phyloP scores from a whole-genome alignment of 1,140 invertebrate species.

The Formica exsecta region DNA sequence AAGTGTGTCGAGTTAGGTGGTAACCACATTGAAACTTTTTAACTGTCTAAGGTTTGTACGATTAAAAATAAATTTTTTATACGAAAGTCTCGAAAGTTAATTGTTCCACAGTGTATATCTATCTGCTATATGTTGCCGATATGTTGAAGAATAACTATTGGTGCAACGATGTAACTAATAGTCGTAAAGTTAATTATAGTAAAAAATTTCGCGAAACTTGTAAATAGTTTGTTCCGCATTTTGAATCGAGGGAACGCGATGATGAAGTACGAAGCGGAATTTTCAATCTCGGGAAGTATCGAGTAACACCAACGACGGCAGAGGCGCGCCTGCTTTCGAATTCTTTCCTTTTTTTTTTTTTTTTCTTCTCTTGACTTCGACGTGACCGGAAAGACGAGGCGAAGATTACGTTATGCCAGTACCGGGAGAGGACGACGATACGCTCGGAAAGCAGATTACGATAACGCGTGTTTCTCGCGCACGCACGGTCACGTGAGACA shows the following conservation, averaged over 20 bases:
- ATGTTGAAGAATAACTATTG: background rate
- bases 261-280: constrained; percentile 33
- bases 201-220: background rate
- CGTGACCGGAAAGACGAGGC: constrained; percentile 66
- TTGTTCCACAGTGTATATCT: no score
- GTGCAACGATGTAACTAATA: background rate
- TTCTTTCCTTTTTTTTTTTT: constrained; percentile 24
- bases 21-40: no score
- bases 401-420: constrained; percentile 59
- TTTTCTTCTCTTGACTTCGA: constrained; percentile 9
- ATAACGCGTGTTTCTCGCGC: constrained; percentile 58
- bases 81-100: no score
- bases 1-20: no score
- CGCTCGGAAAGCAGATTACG: constrained; percentile 71
- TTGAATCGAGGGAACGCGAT: background rate
- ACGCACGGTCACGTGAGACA: constrained; percentile 10
- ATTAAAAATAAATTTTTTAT: no score
- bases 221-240: background rate
- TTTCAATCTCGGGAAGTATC: constrained; percentile 51
- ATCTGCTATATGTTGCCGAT: no score
- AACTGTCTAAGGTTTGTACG: no score
- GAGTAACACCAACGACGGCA: background rate
- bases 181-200: background rate
- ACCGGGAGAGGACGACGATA: constrained; percentile 53
- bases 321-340: constrained; percentile 37